Base-by-base conservation (phyloP, 2,888 invertebrate species). In the Plemyria rubiginata region DNA sequence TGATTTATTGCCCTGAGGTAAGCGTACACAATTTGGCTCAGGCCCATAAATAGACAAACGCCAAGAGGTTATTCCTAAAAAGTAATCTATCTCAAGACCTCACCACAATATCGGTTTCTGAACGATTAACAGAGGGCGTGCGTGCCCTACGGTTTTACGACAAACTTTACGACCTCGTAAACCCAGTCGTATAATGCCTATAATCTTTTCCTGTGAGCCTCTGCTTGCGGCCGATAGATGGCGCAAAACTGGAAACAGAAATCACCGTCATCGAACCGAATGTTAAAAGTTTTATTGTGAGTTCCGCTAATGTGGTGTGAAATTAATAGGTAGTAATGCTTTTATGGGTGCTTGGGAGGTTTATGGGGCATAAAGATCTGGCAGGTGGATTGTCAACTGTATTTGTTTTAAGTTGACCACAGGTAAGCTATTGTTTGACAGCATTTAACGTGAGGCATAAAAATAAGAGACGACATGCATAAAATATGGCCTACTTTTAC, bases 241-340 rank as follows among this genome's bases (percentile, higher is more conserved):
- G 90, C 90, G 90, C 85, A 88, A 81, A 86, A 80, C 80, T 80
- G 85, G 85, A 85, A 85, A 84, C 85, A 73, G 80, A 86, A 87
- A 90, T 91, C 89, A 87, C 87, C 88, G 89, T 86, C 87, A 84
- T 85, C 75, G 81, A 80, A 82, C 82, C 78, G 84, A 89, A 88
- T 85, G 88, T 89, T 88, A 81, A 90, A n/a, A 91, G 87, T 92
- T 92, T 92, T 92, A 92, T 92, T 90, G 88, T 90, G 80, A 90
- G 92, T 90, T 90, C 90, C 88, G 92, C 92, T 92, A 92, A 92
- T 92, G 90, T 87, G 89, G 90, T 92, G 92, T 92, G 90, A 92
- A 92, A 92, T 92, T 92, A 92, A 92, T 92, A 92, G 92, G 90
- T 88, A 88, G 90, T 92, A 92, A 92, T 90, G 85, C 86, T 84